phyloP scores from a whole-genome alignment of 2,888 invertebrate species.

The Apomyelois bistriatella region DNA sequence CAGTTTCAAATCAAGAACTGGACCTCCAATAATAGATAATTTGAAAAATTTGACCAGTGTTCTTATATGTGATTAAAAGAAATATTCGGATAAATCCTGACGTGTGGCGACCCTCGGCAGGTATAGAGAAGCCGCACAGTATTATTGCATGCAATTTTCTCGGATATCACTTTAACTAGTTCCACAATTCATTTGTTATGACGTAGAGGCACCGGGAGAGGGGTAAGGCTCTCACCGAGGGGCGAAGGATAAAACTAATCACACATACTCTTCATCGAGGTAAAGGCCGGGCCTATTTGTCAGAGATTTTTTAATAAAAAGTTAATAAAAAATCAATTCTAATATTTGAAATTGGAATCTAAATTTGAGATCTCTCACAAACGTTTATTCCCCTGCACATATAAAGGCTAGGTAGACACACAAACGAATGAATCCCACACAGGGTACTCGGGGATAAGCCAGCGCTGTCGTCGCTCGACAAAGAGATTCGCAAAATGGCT shows the following conservation, averaged over 20 bases:
- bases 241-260: constrained; percentile 74
- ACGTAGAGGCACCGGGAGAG: constrained; percentile 30
- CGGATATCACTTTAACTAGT: constrained; percentile 7
- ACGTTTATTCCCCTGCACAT: neutral
- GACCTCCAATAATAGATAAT: no score
- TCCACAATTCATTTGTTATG: constrained; percentile 51
- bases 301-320: no score
- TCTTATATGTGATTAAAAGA: no score
- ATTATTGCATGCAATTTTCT: neutral
- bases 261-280: constrained; percentile 62
- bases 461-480: neutral
- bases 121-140: neutral
- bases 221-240: constrained; percentile 30
- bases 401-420: neutral
- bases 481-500: constrained; percentile 13
- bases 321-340: neutral
- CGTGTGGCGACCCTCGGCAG: neutral
- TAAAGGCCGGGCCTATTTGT: constrained; percentile 20
- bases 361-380: neutral
- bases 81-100: neutral
- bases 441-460: constrained; percentile 22
- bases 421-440: neutral
- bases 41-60: no score
- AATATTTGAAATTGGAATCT: neutral
- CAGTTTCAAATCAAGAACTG: no score